phyloP scores from a whole-genome alignment of 2,888 invertebrate genomes.

The Drosophila birchii region DNA sequence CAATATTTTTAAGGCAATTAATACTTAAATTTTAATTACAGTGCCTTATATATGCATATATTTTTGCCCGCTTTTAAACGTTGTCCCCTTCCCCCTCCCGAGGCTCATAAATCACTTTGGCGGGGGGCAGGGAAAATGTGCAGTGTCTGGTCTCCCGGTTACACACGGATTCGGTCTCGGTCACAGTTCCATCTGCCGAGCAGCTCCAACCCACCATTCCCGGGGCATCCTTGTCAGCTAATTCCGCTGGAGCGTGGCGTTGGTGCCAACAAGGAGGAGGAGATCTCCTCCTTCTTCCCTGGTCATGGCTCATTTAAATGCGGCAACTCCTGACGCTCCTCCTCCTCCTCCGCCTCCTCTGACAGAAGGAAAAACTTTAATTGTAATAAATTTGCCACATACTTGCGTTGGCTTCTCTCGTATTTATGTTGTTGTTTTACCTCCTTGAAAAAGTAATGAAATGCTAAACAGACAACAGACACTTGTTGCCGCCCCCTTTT shows the following conservation, averaged over 20 bases:
- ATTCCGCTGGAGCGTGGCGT: conserved; percentile 59
- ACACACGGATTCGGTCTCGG: conserved; percentile 27
- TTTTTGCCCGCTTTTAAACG: conserved; percentile 74
- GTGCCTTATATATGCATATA: conserved; percentile 44
- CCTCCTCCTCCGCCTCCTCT: conserved; percentile 22
- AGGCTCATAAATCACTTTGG: conserved; percentile 76
- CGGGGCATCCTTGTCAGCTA: conserved; percentile 39
- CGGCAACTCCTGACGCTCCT: conserved; percentile 51
- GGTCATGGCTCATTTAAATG: conserved; percentile 72
- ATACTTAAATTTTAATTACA: neutral
- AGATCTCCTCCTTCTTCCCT: neutral
- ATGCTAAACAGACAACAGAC: conserved; percentile 52
- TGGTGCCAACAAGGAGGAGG: conserved; percentile 31
- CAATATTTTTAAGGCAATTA: too few relatives aligned
- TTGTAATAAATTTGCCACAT: conserved; percentile 75
- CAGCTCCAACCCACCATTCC: conserved; percentile 16
- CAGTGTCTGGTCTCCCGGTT: conserved; percentile 40
- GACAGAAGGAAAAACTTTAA: conserved; percentile 57
- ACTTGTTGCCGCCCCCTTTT: conserved; percentile 51
- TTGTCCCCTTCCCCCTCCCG: conserved; percentile 58
- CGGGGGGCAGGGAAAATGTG: conserved; percentile 71
- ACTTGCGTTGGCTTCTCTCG: conserved; percentile 7
- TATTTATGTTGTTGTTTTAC: conserved; percentile 6
- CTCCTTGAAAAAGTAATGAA: conserved; percentile 43
- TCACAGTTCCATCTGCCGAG: conserved; percentile 28